phyloP scores from a whole-genome alignment of 2,888 invertebrate genomes.

The Pheosia tremula region DNA sequence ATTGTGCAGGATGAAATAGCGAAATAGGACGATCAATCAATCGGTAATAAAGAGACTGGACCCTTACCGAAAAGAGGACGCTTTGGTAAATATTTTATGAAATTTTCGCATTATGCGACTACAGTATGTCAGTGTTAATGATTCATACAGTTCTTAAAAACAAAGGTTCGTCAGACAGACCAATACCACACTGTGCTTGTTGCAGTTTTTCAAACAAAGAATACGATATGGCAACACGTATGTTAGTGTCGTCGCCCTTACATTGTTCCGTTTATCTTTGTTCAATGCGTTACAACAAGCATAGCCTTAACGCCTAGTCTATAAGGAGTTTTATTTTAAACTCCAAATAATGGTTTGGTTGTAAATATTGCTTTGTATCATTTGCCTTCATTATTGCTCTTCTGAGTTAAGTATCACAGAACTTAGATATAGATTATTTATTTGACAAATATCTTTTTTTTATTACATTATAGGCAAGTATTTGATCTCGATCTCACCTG shows the following conservation, averaged over 20 bases:
- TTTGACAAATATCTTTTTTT: too few relatives aligned
- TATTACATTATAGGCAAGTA: too few relatives aligned
- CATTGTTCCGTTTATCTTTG: conserved; percentile 45
- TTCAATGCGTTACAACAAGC: conserved; percentile 40
- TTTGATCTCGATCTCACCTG: too few relatives aligned
- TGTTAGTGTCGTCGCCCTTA: conserved; percentile 36
- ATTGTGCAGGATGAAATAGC: too few relatives aligned
- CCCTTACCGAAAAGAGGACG: neutral
- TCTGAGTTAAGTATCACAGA: neutral
- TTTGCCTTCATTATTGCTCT: neutral
- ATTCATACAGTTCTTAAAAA: conserved; percentile 33
- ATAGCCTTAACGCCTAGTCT: conserved; percentile 12
- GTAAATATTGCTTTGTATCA: neutral
- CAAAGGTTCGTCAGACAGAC: conserved; percentile 42
- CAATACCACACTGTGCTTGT: conserved; percentile 34
- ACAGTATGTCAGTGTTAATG: conserved; percentile 11
- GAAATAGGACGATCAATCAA: too few relatives aligned
- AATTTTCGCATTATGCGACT: neutral
- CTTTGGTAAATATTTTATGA: neutral
- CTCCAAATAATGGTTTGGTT: neutral
- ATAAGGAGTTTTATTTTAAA: conserved; percentile 21
- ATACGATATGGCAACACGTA: conserved; percentile 35
- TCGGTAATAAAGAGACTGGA: too few relatives aligned
- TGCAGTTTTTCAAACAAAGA: conserved; percentile 40
- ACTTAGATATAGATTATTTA: too few relatives aligned